phyloP scores from a whole-genome alignment of 2,888 invertebrate species.

The Ecdyonurus torrentis region DNA sequence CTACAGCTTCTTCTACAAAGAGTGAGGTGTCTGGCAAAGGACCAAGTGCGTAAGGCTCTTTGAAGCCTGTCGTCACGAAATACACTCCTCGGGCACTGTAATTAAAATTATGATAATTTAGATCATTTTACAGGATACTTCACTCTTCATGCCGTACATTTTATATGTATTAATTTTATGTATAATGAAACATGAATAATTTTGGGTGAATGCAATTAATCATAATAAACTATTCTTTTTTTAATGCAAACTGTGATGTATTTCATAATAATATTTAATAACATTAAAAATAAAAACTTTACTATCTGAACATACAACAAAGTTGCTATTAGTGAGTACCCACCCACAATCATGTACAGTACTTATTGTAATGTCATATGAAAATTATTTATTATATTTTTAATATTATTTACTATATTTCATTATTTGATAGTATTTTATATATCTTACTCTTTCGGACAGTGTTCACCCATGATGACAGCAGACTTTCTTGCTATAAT shows the following conservation, averaged over 20 bases:
- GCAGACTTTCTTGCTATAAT: conserved; percentile 19
- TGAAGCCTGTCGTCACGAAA: conserved; percentile 35
- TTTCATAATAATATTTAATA: too few species aligned
- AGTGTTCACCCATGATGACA: conserved; percentile 30
- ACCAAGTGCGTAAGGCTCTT: conserved; percentile 40
- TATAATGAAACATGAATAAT: too few species aligned
- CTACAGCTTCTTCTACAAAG: background rate
- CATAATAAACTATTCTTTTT: too few species aligned
- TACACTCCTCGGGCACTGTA: conserved; percentile 30
- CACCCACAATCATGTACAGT: background rate
- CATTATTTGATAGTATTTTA: background rate
- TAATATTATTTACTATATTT: too few species aligned
- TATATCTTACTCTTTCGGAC: conserved; percentile 13
- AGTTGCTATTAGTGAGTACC: background rate
- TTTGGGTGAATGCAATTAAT: too few species aligned
- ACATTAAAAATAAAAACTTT: too few species aligned
- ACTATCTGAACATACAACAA: background rate
- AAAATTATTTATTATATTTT: background rate
- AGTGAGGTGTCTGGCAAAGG: conserved; percentile 29
- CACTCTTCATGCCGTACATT: too few species aligned
- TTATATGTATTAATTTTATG: too few species aligned
- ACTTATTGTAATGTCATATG: background rate
- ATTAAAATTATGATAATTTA: too few species aligned
- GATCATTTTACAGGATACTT: too few species aligned
- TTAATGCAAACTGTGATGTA: too few species aligned